A percentile compares a stretch with the other conserved stretches of the same genome.
phyloP scores from a whole-genome alignment of 1,140 invertebrate species.

The Caenorhabditis brenneri region DNA sequence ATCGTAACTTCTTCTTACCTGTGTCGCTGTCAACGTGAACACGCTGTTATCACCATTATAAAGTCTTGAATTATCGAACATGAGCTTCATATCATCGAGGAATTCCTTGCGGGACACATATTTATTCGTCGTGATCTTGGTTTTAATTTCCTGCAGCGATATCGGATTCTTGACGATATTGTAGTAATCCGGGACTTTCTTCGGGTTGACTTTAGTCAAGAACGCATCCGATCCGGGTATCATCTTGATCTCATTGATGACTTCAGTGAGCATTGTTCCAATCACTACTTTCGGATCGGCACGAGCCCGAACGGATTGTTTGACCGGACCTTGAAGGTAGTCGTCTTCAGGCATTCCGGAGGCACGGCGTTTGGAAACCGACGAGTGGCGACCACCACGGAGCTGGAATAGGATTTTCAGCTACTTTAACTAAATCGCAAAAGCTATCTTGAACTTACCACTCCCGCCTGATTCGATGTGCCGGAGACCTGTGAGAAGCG shows the following conservation, averaged over 20 bases:
- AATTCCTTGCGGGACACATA: slow-evolving; percentile 90
- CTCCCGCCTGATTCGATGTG: background rate
- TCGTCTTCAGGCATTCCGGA: slow-evolving; percentile 73
- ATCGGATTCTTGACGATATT: slow-evolving; percentile 89
- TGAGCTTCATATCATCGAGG: slow-evolving; percentile 85
- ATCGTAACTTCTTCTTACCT: too few relatives aligned
- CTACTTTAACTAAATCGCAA: background rate
- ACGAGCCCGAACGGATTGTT: slow-evolving; percentile 85
- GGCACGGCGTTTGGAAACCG: background rate
- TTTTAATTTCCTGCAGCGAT: slow-evolving; percentile 94
- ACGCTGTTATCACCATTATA: slow-evolving; percentile 64
- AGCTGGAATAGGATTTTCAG: background rate
- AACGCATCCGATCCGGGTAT: slow-evolving; percentile 90
- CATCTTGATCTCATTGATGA: slow-evolving; percentile 90
- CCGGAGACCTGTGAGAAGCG: background rate
- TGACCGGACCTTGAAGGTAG: slow-evolving; percentile 75
- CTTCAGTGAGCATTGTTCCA: slow-evolving; percentile 87
- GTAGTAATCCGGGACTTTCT: slow-evolving; percentile 80
- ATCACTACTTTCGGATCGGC: slow-evolving; percentile 95
- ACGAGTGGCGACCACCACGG: background rate
- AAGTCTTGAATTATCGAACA: slow-evolving; percentile 85
- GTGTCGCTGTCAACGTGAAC: slow-evolving; percentile 63
- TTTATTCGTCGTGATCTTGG: slow-evolving; percentile 86
- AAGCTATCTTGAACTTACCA: background rate
- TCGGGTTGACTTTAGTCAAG: slow-evolving; percentile 89